phyloP scores from a whole-genome alignment of 1,140 invertebrate genomes.

The Acromyrmex heyeri region DNA sequence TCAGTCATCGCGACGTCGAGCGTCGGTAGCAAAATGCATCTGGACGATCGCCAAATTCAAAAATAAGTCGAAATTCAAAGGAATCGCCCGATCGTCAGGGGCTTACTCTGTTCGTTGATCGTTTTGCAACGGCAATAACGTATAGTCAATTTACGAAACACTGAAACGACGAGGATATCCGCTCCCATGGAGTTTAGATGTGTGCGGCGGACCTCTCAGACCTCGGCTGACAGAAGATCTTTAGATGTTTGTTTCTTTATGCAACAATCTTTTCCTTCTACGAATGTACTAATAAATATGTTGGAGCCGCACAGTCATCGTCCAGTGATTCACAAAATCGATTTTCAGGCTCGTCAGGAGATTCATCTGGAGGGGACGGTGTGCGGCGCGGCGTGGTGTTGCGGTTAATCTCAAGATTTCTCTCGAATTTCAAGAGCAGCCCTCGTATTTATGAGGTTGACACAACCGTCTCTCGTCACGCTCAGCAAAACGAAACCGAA shows the following conservation, averaged over 20 bases:
- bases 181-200: not conserved
- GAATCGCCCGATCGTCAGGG: constrained; percentile 67
- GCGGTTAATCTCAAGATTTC: not conserved
- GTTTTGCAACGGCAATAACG: not conserved
- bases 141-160: constrained; percentile 33
- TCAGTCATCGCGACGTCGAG: constrained; percentile 61
- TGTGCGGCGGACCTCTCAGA: not conserved
- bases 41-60: constrained; percentile 71
- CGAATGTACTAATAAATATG: constrained; percentile 16
- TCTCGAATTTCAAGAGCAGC: constrained; percentile 5
- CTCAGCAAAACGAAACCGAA: constrained; percentile 28
- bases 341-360: not conserved
- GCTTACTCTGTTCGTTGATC: constrained; percentile 1
- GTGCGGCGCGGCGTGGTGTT: no score
- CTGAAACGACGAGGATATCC: not conserved
- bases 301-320: not conserved
- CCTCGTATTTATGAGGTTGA: constrained; percentile 34
- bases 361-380: not conserved
- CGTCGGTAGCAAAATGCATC: constrained; percentile 64
- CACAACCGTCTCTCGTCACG: constrained; percentile 15
- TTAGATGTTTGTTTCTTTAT: constrained; percentile 11
- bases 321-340: constrained; percentile 27
- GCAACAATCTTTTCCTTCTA: not conserved
- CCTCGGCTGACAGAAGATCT: not conserved
- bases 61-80: constrained; percentile 73